A percentile compares a stretch with the other conserved stretches of the same genome.
Evolutionary conservation across 2,113 vertebrate species (phyloP).

Genomic region (Periophthalmus modestus): DNA sequence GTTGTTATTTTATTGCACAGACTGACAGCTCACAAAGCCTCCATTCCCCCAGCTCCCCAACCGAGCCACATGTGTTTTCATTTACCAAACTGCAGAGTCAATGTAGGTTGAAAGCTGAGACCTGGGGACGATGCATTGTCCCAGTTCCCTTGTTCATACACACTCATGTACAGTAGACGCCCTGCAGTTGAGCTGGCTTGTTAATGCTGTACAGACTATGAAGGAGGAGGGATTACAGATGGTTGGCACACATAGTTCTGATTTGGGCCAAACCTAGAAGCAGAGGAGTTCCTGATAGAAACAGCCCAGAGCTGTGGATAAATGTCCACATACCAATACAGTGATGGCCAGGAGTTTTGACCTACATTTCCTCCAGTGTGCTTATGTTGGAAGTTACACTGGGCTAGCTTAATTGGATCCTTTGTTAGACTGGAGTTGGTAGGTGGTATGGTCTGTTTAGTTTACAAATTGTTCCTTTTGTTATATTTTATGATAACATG

Average conservation of each 20-base stretch:
- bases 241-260: slow-evolving; percentile 54
- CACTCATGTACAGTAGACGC: slow-evolving; percentile 42
- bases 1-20: slow-evolving; percentile 13
- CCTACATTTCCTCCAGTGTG: neutral
- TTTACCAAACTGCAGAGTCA: slow-evolving; percentile 49
- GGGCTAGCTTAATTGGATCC: neutral
- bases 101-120: slow-evolving; percentile 52
- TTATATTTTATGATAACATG: no score
- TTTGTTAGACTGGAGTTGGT: neutral
- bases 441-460: neutral
- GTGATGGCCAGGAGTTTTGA: slow-evolving; percentile 25
- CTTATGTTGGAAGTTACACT: neutral
- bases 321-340: slow-evolving; percentile 22
- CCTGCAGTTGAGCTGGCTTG: slow-evolving; percentile 44
- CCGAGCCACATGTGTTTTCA: slow-evolving; percentile 64
- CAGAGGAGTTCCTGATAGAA: slow-evolving; percentile 51
- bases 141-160: slow-evolving; percentile 5
- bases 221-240: slow-evolving; percentile 57
- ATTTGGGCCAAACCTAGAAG: slow-evolving; percentile 62
- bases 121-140: slow-evolving; percentile 28
- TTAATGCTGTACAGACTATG: slow-evolving; percentile 55
- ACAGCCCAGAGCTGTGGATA: slow-evolving; percentile 32
- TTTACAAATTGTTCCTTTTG: no score
- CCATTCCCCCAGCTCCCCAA: slow-evolving; percentile 35
- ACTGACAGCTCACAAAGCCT: slow-evolving; percentile 14